These are phyloP conservation scores for Falcaria lacertinaria DNA, from an alignment of 2,888 invertebrate genomes.

Conservation along the genomic window DNA sequence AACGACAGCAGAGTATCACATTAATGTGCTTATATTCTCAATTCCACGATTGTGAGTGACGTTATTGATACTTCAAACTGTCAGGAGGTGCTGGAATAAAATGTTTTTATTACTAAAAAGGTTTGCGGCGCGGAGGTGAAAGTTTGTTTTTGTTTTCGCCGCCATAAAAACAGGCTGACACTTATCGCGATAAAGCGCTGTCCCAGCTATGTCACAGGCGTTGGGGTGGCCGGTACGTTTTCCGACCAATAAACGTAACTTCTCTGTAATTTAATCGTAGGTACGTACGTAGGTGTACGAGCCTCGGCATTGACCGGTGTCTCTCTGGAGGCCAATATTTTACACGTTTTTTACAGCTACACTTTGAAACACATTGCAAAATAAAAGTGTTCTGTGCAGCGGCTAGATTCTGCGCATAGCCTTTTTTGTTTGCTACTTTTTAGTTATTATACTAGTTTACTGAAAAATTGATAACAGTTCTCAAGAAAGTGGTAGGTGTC, in stretches of 20 bases:
- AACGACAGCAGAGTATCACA: no score
- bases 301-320: slow-evolving; percentile 13
- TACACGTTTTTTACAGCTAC: background rate
- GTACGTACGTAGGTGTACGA: slow-evolving; percentile 23
- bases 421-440: no score
- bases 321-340: slow-evolving; percentile 19
- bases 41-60: background rate
- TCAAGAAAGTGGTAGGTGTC: no score
- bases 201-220: slow-evolving; percentile 49
- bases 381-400: background rate
- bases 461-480: no score
- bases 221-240: slow-evolving; percentile 30
- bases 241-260: slow-evolving; percentile 50
- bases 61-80: background rate
- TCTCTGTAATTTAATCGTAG: slow-evolving; percentile 57
- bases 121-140: slow-evolving; percentile 53
- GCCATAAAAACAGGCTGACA: slow-evolving; percentile 64
- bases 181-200: slow-evolving; percentile 66
- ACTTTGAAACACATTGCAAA: background rate
- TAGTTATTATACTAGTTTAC: no score
- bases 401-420: background rate
- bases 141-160: slow-evolving; percentile 63
- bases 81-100: slow-evolving; percentile 32
- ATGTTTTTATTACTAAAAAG: slow-evolving; percentile 59
- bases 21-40: background rate